Evolutionary conservation across 2,113 vertebrate genomes (phyloP), one percentile per base, ranked within the genome.

Genomic region (Progne subis): DNA sequence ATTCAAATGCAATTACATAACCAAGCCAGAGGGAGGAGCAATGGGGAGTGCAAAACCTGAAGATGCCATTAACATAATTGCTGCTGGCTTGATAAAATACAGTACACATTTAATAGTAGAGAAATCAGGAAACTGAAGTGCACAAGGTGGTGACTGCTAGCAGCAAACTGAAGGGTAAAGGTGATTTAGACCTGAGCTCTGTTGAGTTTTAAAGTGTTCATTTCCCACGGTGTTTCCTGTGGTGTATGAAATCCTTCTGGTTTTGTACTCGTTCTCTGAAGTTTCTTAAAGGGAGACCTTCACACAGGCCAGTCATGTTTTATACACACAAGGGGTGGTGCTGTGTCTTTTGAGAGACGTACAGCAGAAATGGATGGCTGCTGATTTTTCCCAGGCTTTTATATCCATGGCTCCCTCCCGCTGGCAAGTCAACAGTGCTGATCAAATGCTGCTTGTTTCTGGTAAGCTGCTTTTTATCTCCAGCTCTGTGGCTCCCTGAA

Each of bases 391-490:
- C 82, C 71, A 70, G 81, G 78, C 84, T 94, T 90, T 95, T 82
- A 59, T 69, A 95, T 92, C 92, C 63, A 18, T 82, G 67, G 59
- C 91, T 94, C 87, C 92, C 90, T 93, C 89, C 93, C 90, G 82
- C 92, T 97, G 96, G 63, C 52, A 77, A 93, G 95, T 95, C 94
- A 96, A 47, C 82, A 82, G 61, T 15, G 50, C 82, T 95, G 95
- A 97, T 97, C 95, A 96, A 95, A 93, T 90, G 82, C 87, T 91
- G 82, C 93, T 95, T 91, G 95, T 90, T 94, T 90, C 93, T 92
- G 90, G 25, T 91, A 91, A 82, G 82, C 84, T 93, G 89, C 67
- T 96, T 94, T 94, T 95, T 64, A 89, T 93, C 92, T 87, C 50
- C 17, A 29, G 63, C 82, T 88, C 71, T 59, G 24, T 65, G 71